phyloP scores from a whole-genome alignment of 2,888 invertebrate genomes.

The Osmoderma eremita region DNA sequence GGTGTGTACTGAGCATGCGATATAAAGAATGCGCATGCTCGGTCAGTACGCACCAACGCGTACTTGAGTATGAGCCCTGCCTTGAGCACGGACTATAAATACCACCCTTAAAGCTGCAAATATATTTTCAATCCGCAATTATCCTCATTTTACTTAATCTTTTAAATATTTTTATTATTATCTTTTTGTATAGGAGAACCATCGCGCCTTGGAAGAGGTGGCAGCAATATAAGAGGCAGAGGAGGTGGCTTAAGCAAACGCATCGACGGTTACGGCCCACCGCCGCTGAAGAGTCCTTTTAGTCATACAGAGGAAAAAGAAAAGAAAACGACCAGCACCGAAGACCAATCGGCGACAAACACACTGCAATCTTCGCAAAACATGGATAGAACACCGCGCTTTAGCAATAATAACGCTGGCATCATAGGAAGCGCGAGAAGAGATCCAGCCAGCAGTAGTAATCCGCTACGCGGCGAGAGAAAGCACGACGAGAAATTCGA shows the following conservation, averaged over 20 bases:
- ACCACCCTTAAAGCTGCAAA: too few relatives aligned
- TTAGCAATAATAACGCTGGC: constrained; percentile 37
- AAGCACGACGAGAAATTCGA: constrained; percentile 41
- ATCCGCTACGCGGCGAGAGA: constrained; percentile 16
- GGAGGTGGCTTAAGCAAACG: constrained; percentile 68
- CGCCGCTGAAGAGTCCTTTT: constrained; percentile 82
- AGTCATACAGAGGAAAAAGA: constrained; percentile 62
- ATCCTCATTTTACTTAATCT: too few relatives aligned
- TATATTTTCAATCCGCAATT: too few relatives aligned
- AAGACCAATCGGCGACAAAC: constrained; percentile 71
- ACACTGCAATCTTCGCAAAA: constrained; percentile 29
- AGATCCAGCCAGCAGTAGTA: constrained; percentile 46
- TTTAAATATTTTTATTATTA: too few relatives aligned
- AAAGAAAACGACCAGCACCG: constrained; percentile 54
- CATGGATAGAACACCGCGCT: constrained; percentile 31
- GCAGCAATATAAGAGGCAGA: constrained; percentile 62
- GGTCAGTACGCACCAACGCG: too few relatives aligned
- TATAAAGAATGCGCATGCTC: too few relatives aligned
- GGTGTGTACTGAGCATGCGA: too few relatives aligned
- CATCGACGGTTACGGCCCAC: constrained; percentile 83
- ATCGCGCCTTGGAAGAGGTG: constrained; percentile 84
- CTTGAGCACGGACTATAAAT: too few relatives aligned
- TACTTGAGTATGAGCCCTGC: too few relatives aligned
- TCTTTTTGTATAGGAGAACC: constrained; percentile 72
- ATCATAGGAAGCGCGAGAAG: constrained; percentile 41